These are phyloP conservation scores for Cottus gobio DNA, from an alignment of 2,113 vertebrate genomes.

Conservation along the genomic window DNA sequence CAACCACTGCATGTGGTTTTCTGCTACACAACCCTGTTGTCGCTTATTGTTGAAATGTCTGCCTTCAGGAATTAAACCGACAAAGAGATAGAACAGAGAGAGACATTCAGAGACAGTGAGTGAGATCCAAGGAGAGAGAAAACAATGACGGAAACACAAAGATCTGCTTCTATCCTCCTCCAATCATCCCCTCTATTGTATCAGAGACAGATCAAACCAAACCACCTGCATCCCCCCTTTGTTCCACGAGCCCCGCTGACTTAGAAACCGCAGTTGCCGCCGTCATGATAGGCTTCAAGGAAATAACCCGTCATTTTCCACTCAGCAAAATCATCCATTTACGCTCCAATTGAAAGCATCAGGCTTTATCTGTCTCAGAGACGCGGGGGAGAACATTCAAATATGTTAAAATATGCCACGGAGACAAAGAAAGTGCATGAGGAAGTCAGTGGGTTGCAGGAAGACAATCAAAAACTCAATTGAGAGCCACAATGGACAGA, in stretches of 20 bases:
- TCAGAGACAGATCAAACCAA: constrained; percentile 50
- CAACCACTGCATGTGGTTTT: not conserved
- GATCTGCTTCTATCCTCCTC: not conserved
- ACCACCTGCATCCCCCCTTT: constrained; percentile 46
- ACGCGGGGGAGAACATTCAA: constrained; percentile 49
- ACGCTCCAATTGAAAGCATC: constrained; percentile 49
- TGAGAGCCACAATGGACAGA: constrained; percentile 64
- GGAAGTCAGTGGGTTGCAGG: constrained; percentile 43
- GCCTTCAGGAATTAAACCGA: too few species aligned
- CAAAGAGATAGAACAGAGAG: not conserved
- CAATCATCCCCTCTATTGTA: constrained; percentile 8
- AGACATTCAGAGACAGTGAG: not conserved
- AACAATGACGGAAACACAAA: constrained; percentile 19
- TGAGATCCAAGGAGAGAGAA: constrained; percentile 6
- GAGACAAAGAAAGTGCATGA: constrained; percentile 38
- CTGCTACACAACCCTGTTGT: not conserved
- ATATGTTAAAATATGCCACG: constrained; percentile 63
- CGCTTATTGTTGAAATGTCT: not conserved
- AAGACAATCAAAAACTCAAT: constrained; percentile 66
- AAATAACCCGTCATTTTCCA: constrained; percentile 71
- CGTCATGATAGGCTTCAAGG: constrained; percentile 57
- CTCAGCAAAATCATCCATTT: constrained; percentile 69
- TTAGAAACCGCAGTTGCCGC: constrained; percentile 42
- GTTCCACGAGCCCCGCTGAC: constrained; percentile 41
- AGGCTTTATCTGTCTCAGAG: constrained; percentile 57